A percentile compares a stretch with the other conserved stretches of the same genome.
These are phyloP conservation scores for Hydrolagus colliei DNA, from an alignment of 2,797 vertebrate genomes.

Conservation along the genomic window DNA sequence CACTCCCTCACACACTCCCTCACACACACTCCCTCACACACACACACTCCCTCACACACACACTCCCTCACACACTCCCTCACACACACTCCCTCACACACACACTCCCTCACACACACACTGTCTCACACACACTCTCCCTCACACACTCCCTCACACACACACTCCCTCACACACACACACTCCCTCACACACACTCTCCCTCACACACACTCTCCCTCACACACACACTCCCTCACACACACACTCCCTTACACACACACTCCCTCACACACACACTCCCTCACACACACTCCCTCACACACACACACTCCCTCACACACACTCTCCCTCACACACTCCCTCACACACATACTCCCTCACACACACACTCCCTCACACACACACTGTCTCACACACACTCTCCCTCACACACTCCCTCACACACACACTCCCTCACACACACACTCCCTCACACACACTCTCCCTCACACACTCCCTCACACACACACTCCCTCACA, in stretches of 20 bases:
- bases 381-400: neutral
- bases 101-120: neutral
- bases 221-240: neutral
- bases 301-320: neutral
- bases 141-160: neutral
- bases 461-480: too few species aligned
- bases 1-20: too few species aligned
- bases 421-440: neutral
- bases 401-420: too few species aligned
- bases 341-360: too few species aligned
- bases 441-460: neutral
- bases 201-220: too few species aligned
- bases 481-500: neutral
- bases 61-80: too few species aligned
- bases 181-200: too few species aligned
- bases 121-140: neutral
- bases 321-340: too few species aligned
- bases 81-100: too few species aligned
- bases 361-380: neutral
- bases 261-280: too few species aligned
- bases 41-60: neutral
- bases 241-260: too few species aligned
- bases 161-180: neutral
- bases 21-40: neutral
- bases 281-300: too few species aligned